Percentiles rank a stretch among this genome's conserved stretches.
These are phyloP conservation scores for Entomobrya proxima DNA, from an alignment of 2,888 invertebrate species.

Conservation along the genomic window DNA sequence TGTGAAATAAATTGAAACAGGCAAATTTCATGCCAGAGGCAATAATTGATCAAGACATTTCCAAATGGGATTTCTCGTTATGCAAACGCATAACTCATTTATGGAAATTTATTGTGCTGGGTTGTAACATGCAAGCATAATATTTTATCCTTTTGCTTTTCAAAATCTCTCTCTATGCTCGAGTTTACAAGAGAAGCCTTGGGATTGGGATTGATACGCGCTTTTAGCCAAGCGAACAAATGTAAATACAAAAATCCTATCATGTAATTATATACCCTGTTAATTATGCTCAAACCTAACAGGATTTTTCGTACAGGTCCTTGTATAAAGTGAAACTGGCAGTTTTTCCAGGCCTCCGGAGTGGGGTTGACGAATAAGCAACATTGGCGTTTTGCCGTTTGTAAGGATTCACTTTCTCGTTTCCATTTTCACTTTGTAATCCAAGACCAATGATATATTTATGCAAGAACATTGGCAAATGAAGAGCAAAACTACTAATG, in stretches of 20 bases:
- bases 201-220: not conserved
- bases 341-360: not conserved
- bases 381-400: not conserved
- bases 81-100: not conserved
- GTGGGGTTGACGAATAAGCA: not conserved
- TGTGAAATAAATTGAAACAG: not conserved
- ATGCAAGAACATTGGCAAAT: no score
- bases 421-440: not conserved
- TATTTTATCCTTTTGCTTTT: not conserved
- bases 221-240: not conserved
- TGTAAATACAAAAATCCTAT: not conserved
- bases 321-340: not conserved
- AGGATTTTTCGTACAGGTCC: not conserved
- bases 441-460: no score
- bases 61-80: no score
- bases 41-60: no score
- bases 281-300: not conserved
- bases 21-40: no score
- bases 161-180: no score
- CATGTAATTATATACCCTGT: not conserved
- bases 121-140: not conserved
- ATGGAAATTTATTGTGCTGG: conserved; percentile 16
- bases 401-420: not conserved
- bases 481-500: not conserved
- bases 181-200: no score